Conservation (phyloP, 2,797 vertebrate species). For the Pitangus sulphuratus region DNA sequence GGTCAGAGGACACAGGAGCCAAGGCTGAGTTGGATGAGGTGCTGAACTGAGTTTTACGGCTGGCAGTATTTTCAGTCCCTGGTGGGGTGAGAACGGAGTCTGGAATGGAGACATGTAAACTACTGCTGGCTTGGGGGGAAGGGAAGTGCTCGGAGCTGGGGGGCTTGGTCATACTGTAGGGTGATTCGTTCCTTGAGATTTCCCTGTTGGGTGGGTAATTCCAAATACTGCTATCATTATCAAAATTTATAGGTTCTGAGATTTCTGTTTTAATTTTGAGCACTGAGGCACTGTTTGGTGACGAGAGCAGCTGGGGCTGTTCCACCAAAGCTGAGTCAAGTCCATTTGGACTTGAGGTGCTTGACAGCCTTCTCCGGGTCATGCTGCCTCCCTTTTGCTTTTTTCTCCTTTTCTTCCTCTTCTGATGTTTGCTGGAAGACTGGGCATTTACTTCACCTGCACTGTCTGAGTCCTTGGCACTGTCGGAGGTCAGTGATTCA, state of each 20-base stretch:
- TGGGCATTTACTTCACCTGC: conserved; percentile 79
- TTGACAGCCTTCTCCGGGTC: conserved; percentile 84
- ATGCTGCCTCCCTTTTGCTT: conserved; percentile 90
- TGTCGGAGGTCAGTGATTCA: conserved; percentile 86
- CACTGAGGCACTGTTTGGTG: conserved; percentile 89
- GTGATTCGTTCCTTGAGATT: conserved; percentile 96
- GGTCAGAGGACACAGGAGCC: conserved; percentile 89
- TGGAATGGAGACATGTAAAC: conserved; percentile 92
- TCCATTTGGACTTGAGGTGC: conserved; percentile 84
- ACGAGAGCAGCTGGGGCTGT: conserved; percentile 86
- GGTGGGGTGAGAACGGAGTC: conserved; percentile 97
- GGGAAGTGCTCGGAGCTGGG: conserved; percentile 89
- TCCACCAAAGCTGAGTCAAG: conserved; percentile 86
- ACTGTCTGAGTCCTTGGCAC: conserved; percentile 85
- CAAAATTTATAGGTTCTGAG: conserved; percentile 97
- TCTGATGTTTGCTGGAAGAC: conserved; percentile 86
- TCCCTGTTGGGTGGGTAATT: conserved; percentile 98
- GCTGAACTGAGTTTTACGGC: conserved; percentile 90
- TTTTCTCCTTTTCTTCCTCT: conserved; percentile 94
- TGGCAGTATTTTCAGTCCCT: conserved; percentile 86
- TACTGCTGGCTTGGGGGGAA: conserved; percentile 84
- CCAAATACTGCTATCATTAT: conserved; percentile 99
- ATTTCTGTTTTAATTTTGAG: conserved; percentile 99
- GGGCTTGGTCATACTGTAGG: conserved; percentile 96
- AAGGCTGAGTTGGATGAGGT: conserved; percentile 82